These are phyloP conservation scores for Lerema accius DNA, from an alignment of 1,140 invertebrate genomes.

Conservation along the genomic window DNA sequence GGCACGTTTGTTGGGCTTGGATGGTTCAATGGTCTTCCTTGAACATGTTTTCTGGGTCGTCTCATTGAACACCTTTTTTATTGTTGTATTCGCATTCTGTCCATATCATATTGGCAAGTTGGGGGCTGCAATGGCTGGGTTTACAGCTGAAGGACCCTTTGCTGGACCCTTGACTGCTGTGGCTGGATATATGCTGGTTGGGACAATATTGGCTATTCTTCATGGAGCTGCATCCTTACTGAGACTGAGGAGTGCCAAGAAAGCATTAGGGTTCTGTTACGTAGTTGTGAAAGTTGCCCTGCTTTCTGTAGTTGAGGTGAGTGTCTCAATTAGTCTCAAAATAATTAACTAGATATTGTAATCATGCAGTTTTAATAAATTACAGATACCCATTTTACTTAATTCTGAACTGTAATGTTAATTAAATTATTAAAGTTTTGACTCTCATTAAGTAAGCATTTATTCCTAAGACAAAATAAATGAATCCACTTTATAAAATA, in stretches of 20 bases:
- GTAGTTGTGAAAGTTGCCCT: slow-evolving; percentile 94
- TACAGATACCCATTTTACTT: no score
- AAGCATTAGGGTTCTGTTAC: slow-evolving; percentile 96
- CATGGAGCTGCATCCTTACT: slow-evolving; percentile 91
- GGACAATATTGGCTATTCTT: slow-evolving; percentile 91
- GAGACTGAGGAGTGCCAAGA: slow-evolving; percentile 90
- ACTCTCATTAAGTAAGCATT: no score
- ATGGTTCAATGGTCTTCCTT: slow-evolving; percentile 98
- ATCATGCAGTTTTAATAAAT: not conserved
- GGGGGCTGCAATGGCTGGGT: slow-evolving; percentile 89
- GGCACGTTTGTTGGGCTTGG: slow-evolving; percentile 97
- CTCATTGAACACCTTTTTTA: slow-evolving; percentile 97
- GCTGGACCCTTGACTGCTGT: slow-evolving; percentile 96
- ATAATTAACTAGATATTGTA: slow-evolving; percentile 9
- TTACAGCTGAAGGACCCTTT: slow-evolving; percentile 92
- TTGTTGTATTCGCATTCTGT: slow-evolving; percentile 96
- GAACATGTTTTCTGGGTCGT: slow-evolving; percentile 99
- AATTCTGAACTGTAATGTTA: no score
- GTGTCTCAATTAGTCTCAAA: slow-evolving; percentile 25
- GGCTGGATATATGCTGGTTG: slow-evolving; percentile 96
- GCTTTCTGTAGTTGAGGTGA: slow-evolving; percentile 76
- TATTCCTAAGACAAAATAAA: no score
- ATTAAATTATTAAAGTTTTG: no score
- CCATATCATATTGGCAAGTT: slow-evolving; percentile 97
- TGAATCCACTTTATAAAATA: no score